Percentiles rank a stretch among this genome's conserved stretches.
Evolutionary conservation across 1,140 invertebrate genomes (phyloP).

Genomic region (Triops longicaudatus): DNA sequence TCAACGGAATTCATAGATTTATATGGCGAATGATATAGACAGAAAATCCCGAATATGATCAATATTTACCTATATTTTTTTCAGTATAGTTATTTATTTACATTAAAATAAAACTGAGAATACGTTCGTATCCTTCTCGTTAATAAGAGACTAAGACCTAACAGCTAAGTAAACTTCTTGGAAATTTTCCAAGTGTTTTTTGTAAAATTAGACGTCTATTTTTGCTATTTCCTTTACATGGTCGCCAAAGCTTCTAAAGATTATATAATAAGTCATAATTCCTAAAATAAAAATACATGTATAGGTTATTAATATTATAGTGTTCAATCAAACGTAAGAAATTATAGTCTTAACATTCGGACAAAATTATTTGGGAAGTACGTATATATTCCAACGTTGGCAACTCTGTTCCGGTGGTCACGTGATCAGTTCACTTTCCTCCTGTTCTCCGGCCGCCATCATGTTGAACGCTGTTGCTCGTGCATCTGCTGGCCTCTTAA

Average conservation of each 20-base stretch:
- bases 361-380: background rate
- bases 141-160: background rate
- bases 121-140: no score
- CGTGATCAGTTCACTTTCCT: slow-evolving; percentile 31
- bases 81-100: no score
- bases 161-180: background rate
- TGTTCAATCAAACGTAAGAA: background rate
- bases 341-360: background rate
- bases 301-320: background rate
- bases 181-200: background rate
- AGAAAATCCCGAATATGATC: no score
- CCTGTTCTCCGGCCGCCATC: slow-evolving; percentile 42
- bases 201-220: background rate
- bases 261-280: background rate
- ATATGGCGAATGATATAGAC: no score
- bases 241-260: background rate
- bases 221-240: background rate
- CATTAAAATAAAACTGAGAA: no score
- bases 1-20: no score
- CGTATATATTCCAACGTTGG: background rate
- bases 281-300: background rate
- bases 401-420: slow-evolving; percentile 27
- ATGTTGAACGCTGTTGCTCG: slow-evolving; percentile 55
- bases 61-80: no score
- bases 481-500: slow-evolving; percentile 50